These are phyloP conservation scores for Dioctria rufipes DNA, from an alignment of 2,888 invertebrate genomes.

Conservation along the genomic window DNA sequence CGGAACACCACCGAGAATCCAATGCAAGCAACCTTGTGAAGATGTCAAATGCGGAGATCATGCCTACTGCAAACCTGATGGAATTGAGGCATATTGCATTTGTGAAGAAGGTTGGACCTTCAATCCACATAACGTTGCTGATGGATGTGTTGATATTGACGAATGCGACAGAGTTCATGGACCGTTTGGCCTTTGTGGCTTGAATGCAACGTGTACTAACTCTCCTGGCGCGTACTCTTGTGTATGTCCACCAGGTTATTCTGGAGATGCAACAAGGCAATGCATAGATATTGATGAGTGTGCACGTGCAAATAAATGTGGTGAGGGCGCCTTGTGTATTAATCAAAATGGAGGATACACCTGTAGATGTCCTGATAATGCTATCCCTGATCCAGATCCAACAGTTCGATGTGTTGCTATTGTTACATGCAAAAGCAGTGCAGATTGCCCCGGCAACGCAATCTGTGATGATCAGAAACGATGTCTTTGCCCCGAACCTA, in stretches of 20 bases:
- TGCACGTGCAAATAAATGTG: slow-evolving; percentile 79
- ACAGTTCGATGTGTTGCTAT: slow-evolving; percentile 86
- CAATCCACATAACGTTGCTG: slow-evolving; percentile 88
- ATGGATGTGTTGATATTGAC: slow-evolving; percentile 92
- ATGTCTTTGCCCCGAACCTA: slow-evolving; percentile 92
- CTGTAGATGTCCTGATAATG: slow-evolving; percentile 87
- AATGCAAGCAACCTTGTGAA: slow-evolving; percentile 92
- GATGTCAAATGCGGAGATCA: slow-evolving; percentile 91
- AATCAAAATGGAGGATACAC: slow-evolving; percentile 84
- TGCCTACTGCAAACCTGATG: slow-evolving; percentile 91
- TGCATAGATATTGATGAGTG: slow-evolving; percentile 92
- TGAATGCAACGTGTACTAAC: slow-evolving; percentile 86
- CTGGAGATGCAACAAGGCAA: slow-evolving; percentile 86
- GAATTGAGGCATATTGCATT: slow-evolving; percentile 90
- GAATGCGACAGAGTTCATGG: slow-evolving; percentile 88
- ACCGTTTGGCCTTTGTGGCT: slow-evolving; percentile 87
- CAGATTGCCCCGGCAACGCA: slow-evolving; percentile 91
- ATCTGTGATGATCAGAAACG: slow-evolving; percentile 84
- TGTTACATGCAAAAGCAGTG: slow-evolving; percentile 81
- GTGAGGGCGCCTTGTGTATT: slow-evolving; percentile 84
- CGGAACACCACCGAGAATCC: slow-evolving; percentile 84
- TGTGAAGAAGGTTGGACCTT: slow-evolving; percentile 96
- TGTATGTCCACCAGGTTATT: slow-evolving; percentile 86
- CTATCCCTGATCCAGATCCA: slow-evolving; percentile 88
- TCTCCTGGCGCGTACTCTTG: slow-evolving; percentile 85